These are phyloP conservation scores for Cassiopea andromeda DNA, from an alignment of 30 jellyfish, hydroid and myxozoan genomes.

Conservation along the genomic window DNA sequence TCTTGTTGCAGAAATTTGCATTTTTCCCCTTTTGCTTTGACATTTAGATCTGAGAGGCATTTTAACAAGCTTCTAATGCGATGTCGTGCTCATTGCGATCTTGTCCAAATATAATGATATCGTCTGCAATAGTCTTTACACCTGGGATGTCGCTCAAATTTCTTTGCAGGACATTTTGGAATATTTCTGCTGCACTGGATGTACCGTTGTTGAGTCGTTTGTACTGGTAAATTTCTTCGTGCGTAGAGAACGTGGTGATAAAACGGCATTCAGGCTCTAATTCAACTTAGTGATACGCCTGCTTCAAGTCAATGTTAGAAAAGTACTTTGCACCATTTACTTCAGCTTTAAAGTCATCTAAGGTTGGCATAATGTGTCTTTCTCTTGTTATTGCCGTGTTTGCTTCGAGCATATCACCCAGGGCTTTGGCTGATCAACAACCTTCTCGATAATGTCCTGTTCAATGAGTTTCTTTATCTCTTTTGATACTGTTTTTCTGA, in stretches of 20 bases:
- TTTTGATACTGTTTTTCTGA: slow-evolving; percentile 41
- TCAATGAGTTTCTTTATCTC: slow-evolving; percentile 31
- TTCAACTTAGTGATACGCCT: background rate
- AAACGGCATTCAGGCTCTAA: slow-evolving; percentile 50
- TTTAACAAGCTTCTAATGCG: slow-evolving; percentile 19
- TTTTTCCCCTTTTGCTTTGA: slow-evolving; percentile 14
- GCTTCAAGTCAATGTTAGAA: slow-evolving; percentile 29
- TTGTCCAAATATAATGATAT: slow-evolving; percentile 20
- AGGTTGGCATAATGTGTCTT: too few species aligned
- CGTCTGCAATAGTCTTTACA: slow-evolving; percentile 63
- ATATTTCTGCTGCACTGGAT: slow-evolving; percentile 47
- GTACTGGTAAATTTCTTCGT: slow-evolving; percentile 48
- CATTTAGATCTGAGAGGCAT: slow-evolving; percentile 25
- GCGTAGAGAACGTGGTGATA: slow-evolving; percentile 57
- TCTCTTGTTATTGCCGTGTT: slow-evolving; percentile 31
- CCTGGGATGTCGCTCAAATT: slow-evolving; percentile 13
- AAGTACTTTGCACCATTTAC: slow-evolving; percentile 58
- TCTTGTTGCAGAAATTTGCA: slow-evolving; percentile 32
- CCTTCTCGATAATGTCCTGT: slow-evolving; percentile 54
- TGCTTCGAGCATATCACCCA: slow-evolving; percentile 68
- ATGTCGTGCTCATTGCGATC: slow-evolving; percentile 24
- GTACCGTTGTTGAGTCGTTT: slow-evolving; percentile 52
- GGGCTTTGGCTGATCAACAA: slow-evolving; percentile 54
- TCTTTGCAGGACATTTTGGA: slow-evolving; percentile 45
- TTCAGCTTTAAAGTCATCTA: slow-evolving; percentile 16